phyloP scores from a whole-genome alignment of 2,113 vertebrate genomes.

The Cinclus cinclus region DNA sequence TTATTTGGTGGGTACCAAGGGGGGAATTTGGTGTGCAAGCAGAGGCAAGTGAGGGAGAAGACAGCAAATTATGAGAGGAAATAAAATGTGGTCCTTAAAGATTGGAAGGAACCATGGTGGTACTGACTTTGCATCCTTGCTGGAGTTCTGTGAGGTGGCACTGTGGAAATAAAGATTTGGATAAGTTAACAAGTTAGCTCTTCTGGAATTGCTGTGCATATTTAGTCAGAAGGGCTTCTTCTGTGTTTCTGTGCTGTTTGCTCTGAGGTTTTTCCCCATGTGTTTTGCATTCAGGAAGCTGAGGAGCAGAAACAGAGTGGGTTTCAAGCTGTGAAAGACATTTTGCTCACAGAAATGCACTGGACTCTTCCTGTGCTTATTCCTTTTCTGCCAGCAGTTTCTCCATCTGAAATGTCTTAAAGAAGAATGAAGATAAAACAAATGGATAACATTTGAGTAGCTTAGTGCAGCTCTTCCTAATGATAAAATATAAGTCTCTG shows the following conservation, averaged over 20 bases:
- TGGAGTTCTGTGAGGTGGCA: background rate
- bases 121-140: background rate
- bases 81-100: background rate
- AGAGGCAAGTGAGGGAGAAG: background rate
- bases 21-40: background rate
- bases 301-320: background rate
- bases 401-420: background rate
- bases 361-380: background rate
- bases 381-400: background rate
- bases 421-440: background rate
- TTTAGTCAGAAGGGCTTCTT: background rate
- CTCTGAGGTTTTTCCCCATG: background rate
- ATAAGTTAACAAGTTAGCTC: background rate
- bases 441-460: conserved; percentile 19
- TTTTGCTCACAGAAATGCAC: background rate
- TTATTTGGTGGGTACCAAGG: background rate
- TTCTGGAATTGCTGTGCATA: background rate
- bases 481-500: conserved; percentile 24
- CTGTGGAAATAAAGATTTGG: background rate
- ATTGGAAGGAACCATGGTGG: background rate
- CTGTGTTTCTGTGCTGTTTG: background rate
- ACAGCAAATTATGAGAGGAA: background rate
- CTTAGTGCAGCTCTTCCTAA: conserved; percentile 53
- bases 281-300: background rate
- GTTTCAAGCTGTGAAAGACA: conserved; percentile 23